Conservation (phyloP, 2,113 vertebrate species). For the Turdus rufiventris region DNA sequence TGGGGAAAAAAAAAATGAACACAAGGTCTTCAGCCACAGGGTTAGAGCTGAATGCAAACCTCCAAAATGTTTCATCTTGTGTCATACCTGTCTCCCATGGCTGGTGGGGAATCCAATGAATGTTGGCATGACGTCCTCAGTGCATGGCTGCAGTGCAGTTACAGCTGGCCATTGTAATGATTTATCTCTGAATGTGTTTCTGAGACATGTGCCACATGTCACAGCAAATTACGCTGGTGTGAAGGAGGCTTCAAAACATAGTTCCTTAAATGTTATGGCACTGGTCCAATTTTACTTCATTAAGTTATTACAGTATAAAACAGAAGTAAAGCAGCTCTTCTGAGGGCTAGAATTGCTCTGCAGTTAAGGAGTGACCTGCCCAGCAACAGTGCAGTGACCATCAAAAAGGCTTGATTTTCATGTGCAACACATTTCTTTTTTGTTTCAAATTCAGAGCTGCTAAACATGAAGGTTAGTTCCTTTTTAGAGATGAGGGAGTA, state of each 20-base stretch:
- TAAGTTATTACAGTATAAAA: neutral
- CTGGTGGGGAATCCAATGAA: neutral
- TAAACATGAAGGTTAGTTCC: neutral
- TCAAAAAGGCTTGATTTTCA: neutral
- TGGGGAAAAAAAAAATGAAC: neutral
- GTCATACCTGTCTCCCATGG: fast-evolving
- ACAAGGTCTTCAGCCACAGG: neutral
- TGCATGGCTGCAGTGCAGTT: neutral
- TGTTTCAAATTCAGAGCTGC: neutral
- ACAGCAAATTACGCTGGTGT: conserved; percentile 36
- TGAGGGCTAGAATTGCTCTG: neutral
- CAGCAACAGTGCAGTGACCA: neutral
- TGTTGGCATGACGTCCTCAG: neutral
- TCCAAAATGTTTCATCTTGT: neutral
- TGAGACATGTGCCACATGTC: conserved; percentile 1
- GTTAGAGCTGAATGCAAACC: neutral
- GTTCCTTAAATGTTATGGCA: neutral
- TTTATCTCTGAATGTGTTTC: neutral
- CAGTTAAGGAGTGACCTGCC: neutral
- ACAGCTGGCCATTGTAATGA: neutral
- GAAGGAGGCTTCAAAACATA: conserved; percentile 32
- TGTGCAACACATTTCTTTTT: neutral
- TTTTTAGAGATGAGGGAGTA: neutral
- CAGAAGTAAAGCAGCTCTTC: neutral
- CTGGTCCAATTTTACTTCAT: conserved; percentile 1